phyloP scores from a whole-genome alignment of 37 sponge, comb jelly and placozoan species.

The Bolinopsis microptera region DNA sequence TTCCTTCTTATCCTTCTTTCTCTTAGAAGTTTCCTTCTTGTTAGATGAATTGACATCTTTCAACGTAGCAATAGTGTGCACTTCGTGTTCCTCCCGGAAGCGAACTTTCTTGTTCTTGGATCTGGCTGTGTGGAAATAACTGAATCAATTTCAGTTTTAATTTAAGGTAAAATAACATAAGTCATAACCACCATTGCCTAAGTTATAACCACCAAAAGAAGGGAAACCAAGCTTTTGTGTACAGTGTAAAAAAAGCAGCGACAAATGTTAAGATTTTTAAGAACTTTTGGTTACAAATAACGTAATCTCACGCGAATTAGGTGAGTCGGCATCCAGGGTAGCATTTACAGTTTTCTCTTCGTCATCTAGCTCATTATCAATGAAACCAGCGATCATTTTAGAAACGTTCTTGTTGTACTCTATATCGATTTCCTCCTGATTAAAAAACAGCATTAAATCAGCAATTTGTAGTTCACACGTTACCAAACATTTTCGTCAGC shows the following conservation, averaged over 20 bases:
- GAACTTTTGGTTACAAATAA: too few species aligned
- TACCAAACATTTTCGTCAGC: too few species aligned
- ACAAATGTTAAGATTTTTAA: too few species aligned
- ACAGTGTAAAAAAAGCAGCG: too few species aligned
- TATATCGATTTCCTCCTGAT: neutral
- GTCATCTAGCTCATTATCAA: neutral
- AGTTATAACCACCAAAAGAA: too few species aligned
- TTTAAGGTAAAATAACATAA: too few species aligned
- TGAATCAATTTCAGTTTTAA: too few species aligned
- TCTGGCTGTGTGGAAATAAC: neutral
- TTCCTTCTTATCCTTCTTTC: neutral
- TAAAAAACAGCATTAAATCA: too few species aligned
- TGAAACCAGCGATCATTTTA: slow-evolving; percentile 44
- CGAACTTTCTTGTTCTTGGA: slow-evolving; percentile 31
- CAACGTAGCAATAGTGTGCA: neutral
- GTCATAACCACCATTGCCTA: too few species aligned
- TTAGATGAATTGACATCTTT: neutral
- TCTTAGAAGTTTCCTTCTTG: neutral
- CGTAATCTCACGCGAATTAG: neutral
- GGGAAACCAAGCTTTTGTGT: too few species aligned
- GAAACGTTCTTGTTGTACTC: slow-evolving; percentile 47
- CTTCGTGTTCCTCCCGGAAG: neutral
- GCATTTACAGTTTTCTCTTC: too few species aligned
- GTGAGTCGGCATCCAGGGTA: neutral
- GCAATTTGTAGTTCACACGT: too few species aligned